phyloP scores from a whole-genome alignment of 1,140 invertebrate genomes.

The Scaptomyza pallida region DNA sequence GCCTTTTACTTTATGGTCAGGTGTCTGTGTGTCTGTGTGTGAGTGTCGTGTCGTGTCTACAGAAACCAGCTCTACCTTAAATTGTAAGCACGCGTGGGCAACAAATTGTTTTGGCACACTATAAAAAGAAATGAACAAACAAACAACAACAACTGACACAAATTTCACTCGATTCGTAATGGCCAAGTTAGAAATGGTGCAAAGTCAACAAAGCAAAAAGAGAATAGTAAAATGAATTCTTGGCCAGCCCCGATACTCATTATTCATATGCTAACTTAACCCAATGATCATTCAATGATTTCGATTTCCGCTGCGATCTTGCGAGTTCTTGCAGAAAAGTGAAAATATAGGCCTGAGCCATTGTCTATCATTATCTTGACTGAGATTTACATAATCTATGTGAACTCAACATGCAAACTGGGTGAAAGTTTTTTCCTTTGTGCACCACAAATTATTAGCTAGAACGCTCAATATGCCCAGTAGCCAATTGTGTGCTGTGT shows the following conservation, averaged over 20 bases:
- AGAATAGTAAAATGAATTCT: conserved; percentile 2
- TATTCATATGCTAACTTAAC: conserved; percentile 27
- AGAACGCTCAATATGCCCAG: conserved; percentile 75
- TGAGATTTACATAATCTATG: conserved; percentile 70
- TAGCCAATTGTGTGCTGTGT: conserved; percentile 35
- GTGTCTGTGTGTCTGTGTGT: conserved; percentile 5
- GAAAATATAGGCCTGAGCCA: conserved; percentile 49
- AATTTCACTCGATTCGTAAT: conserved; percentile 62
- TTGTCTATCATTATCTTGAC: conserved; percentile 38
- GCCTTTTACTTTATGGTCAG: conserved; percentile 26
- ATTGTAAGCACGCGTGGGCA: conserved; percentile 58
- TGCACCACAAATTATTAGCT: conserved; percentile 68
- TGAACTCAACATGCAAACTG: conserved; percentile 9
- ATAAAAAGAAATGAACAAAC: conserved; percentile 11
- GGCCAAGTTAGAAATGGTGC: conserved; percentile 1
- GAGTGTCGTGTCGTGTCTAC: neutral
- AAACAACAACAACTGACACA: conserved; percentile 47
- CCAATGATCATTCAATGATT: conserved; percentile 44
- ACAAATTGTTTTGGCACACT: conserved; percentile 44
- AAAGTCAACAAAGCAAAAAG: conserved; percentile 3
- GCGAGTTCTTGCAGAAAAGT: conserved; percentile 73
- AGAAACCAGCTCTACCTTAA: conserved; percentile 45
- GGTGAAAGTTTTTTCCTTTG: conserved; percentile 64
- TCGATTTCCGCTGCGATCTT: conserved; percentile 62
- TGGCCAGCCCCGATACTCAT: conserved; percentile 9